Evolutionary conservation across 2,797 vertebrate genomes (phyloP), one percentile per base, ranked within the genome.

Genomic region (Neosilurus hyrtlii): DNA sequence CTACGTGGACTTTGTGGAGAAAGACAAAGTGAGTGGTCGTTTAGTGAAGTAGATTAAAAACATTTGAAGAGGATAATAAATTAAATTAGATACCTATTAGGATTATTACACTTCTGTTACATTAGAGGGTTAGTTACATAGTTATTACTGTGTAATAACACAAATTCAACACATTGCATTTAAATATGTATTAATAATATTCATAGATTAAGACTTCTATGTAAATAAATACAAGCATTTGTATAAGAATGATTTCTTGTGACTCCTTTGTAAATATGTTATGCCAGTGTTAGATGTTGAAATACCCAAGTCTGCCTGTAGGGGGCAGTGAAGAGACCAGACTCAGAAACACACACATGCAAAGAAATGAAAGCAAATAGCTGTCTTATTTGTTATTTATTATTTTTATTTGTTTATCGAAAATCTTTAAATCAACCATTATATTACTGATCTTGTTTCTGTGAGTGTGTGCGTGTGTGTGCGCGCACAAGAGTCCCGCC

Each of bases 1-100:
- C 90, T 99, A 96, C 89, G 89, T 99, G 11, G 96, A 97, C 94
- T 99, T 99, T 67, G 97, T 99, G 93, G 97, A 98, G 90, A 98
- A 98, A 90, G 97, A 98, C 90, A 96, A 96, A 92, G 96, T 96
- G 89, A 93, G 93, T 35, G 11, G 16, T 18, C 20, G 8, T 0
- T 30, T 52, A 9, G 6, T 0, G 16, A 10, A 20, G 24, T 43
- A 3, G 2, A 30, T 35, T 30, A 35, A 30, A 35, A 67, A 66
- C 8, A 30, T 35, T 49, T 68, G 66, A 18, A 49, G 43, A 22
- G 9, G 8, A 35, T 9, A 16, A 8, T 66, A 16, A 35, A 66
- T 66, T 8, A 16, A 66, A 14, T 30, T 10, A 71, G 11, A 16
- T 26, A n/a, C 15, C 20, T 54, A 9, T 16, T 30, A 73, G 8